phyloP scores from a whole-genome alignment of 92 coral and sea anemone genomes.

The Epizoanthus scotinus region DNA sequence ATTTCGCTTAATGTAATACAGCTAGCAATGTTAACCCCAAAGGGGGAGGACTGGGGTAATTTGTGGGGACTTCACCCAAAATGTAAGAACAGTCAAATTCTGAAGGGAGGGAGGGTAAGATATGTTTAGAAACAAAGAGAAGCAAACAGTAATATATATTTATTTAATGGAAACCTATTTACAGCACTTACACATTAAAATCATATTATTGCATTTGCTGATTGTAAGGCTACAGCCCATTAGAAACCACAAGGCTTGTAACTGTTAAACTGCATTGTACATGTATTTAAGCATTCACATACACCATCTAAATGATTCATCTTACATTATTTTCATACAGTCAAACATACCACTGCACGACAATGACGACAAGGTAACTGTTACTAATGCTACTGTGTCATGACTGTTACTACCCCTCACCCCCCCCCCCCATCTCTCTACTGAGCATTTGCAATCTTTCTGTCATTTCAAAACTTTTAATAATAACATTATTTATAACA shows the following conservation, averaged over 20 bases:
- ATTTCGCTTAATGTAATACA: not conserved
- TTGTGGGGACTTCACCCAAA: not conserved
- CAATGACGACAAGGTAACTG: conserved; percentile 19
- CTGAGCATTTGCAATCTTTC: not conserved
- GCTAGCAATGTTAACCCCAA: no score
- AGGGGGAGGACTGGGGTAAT: not conserved
- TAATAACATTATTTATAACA: no score
- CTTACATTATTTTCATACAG: conserved; percentile 22
- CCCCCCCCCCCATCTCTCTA: not conserved
- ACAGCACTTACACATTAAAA: no score
- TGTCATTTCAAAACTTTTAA: not conserved
- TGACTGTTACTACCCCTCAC: not conserved
- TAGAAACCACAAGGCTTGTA: no score
- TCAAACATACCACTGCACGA: conserved; percentile 24
- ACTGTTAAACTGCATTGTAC: no score
- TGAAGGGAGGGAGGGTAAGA: no score
- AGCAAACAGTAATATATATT: no score
- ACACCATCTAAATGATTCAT: not conserved
- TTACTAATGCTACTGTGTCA: not conserved
- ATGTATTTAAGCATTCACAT: not conserved
- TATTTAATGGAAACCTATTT: no score
- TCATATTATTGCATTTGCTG: no score
- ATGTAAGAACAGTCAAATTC: not conserved
- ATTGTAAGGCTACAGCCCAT: no score
- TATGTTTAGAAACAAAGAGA: no score